Evolutionary conservation across 2,888 invertebrate genomes (phyloP).

Genomic region (Brenthis ino): DNA sequence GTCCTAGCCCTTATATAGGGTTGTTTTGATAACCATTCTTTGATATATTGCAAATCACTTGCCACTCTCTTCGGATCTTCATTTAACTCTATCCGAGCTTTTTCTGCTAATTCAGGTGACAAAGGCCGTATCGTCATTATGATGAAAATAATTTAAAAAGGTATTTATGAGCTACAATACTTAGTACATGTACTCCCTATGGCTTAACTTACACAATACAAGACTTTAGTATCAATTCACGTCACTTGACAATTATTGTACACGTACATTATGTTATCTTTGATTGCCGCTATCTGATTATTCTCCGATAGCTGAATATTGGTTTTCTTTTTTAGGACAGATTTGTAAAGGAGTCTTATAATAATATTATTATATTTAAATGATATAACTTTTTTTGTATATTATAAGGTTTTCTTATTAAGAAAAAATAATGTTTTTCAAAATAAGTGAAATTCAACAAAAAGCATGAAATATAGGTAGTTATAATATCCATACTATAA

Average conservation of each 20-base stretch:
- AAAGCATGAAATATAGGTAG: too few relatives aligned
- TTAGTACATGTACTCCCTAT: neutral
- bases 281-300: slow-evolving; percentile 16
- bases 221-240: neutral
- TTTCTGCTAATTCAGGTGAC: slow-evolving; percentile 51
- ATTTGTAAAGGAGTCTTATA: neutral
- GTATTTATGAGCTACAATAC: neutral
- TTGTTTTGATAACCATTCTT: slow-evolving; percentile 79
- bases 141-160: slow-evolving; percentile 1
- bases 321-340: neutral
- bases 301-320: slow-evolving; percentile 3
- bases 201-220: neutral
- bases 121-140: slow-evolving; percentile 50
- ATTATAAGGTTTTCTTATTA: too few relatives aligned
- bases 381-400: neutral
- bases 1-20: slow-evolving; percentile 73
- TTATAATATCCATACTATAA: too few relatives aligned
- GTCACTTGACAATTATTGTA: neutral
- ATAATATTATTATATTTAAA: neutral
- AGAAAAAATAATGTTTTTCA: too few relatives aligned
- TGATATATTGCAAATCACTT: slow-evolving; percentile 71
- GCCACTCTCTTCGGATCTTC: slow-evolving; percentile 71
- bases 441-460: too few relatives aligned
- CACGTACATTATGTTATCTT: slow-evolving; percentile 1
- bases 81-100: slow-evolving; percentile 71